Evolutionary conservation across 2,797 vertebrate species (phyloP).

Genomic region (Pterois miles): DNA sequence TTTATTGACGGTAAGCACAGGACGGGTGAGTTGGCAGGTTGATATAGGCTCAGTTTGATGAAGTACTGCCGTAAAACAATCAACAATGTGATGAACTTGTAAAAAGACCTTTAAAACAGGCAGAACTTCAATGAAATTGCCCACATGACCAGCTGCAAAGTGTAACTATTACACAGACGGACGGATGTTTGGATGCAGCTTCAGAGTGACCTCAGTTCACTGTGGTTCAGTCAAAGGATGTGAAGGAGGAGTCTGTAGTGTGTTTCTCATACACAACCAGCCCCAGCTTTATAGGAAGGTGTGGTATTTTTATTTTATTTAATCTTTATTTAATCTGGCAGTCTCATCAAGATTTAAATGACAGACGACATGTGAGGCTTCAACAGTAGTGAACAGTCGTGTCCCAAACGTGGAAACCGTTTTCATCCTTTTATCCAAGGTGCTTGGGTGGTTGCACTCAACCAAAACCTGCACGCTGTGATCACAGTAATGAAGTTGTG

Average conservation of each 20-base stretch:
- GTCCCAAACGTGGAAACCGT: no score
- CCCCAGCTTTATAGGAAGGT: neutral
- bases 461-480: no score
- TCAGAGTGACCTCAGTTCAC: constrained; percentile 42
- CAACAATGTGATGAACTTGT: neutral
- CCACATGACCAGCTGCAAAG: neutral
- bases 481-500: no score
- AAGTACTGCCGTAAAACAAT: neutral
- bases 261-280: neutral
- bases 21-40: neutral
- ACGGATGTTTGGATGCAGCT: constrained; percentile 7
- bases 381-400: no score
- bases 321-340: no score
- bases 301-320: no score
- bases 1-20: neutral
- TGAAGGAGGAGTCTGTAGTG: constrained; percentile 19
- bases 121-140: neutral
- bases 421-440: no score
- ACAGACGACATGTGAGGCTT: no score
- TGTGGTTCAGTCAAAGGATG: constrained; percentile 20
- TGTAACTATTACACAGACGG: neutral
- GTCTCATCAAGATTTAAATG: no score
- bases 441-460: no score
- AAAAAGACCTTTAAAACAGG: neutral
- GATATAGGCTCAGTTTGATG: neutral